These are phyloP conservation scores for Ennomos quercinarius DNA, from an alignment of 2,888 invertebrate genomes.

Conservation along the genomic window DNA sequence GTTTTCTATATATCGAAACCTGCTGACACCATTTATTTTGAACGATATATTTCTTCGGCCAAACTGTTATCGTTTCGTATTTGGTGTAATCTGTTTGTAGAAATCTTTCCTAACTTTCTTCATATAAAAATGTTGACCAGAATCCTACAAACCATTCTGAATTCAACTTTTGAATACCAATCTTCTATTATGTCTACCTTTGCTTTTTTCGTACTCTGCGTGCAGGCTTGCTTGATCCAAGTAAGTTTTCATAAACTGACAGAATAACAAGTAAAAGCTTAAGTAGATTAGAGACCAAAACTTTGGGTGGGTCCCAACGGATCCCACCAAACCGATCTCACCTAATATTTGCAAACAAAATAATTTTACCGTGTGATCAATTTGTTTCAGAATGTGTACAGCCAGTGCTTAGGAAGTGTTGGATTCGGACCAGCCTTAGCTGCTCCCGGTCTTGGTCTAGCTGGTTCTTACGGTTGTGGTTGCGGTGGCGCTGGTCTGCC, in stretches of 20 bases:
- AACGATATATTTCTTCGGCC: no score
- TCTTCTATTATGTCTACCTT: neutral
- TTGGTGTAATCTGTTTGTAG: neutral
- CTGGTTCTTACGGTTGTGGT: neutral
- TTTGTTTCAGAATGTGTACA: constrained; percentile 17
- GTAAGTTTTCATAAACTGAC: no score
- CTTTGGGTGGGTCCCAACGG: no score
- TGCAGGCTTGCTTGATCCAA: neutral
- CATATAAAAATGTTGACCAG: neutral
- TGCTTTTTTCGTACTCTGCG: neutral
- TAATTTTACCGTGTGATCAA: no score
- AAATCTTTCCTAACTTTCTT: neutral
- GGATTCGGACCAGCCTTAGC: constrained; percentile 5
- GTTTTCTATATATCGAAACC: neutral
- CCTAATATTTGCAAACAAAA: no score
- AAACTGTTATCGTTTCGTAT: neutral
- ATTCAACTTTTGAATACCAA: constrained; percentile 5
- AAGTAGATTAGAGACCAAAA: no score
- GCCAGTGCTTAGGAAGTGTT: neutral
- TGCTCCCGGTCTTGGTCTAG: neutral
- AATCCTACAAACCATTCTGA: constrained; percentile 2
- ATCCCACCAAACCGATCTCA: no score
- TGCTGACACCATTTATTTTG: neutral
- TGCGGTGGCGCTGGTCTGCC: neutral
- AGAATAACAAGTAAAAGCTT: no score